Evolutionary conservation across 64 coral and sea anemone genomes (phyloP).

Genomic region (Pocillopora verrucosa): DNA sequence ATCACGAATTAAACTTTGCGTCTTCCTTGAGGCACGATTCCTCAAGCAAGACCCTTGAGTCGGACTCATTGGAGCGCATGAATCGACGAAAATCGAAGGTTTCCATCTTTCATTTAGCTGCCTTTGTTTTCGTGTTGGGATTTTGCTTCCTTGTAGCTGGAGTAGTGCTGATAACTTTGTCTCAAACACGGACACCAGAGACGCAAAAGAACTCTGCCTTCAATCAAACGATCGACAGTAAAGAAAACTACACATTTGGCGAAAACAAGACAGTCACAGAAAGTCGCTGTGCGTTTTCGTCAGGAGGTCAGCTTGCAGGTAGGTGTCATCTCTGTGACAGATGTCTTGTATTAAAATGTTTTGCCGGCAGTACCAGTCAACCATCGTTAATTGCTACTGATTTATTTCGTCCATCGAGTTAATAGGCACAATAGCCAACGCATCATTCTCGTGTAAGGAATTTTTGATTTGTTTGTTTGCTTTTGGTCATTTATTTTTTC

Average conservation of each 20-base stretch:
- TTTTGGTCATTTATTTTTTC: no score
- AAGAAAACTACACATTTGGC: neutral
- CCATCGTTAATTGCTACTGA: no score
- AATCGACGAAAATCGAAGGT: slow-evolving; percentile 1
- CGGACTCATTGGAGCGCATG: neutral
- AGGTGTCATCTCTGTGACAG: neutral
- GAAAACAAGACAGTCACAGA: neutral
- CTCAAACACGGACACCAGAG: neutral
- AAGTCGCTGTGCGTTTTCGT: slow-evolving; percentile 33
- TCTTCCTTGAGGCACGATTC: neutral
- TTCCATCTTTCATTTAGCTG: neutral
- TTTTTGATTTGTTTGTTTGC: no score
- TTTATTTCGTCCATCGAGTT: no score
- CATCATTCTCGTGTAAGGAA: no score
- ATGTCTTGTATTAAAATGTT: neutral
- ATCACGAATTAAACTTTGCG: slow-evolving; percentile 8
- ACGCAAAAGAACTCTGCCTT: neutral
- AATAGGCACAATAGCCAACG: no score
- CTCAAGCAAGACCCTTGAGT: neutral
- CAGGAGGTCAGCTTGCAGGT: slow-evolving; percentile 33
- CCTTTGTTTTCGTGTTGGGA: neutral
- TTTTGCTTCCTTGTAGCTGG: neutral
- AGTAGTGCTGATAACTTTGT: neutral
- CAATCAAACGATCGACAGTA: neutral
- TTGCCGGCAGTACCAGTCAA: neutral